These are phyloP conservation scores for Bacillus rossius DNA, from an alignment of 1,140 invertebrate species.

Conservation along the genomic window DNA sequence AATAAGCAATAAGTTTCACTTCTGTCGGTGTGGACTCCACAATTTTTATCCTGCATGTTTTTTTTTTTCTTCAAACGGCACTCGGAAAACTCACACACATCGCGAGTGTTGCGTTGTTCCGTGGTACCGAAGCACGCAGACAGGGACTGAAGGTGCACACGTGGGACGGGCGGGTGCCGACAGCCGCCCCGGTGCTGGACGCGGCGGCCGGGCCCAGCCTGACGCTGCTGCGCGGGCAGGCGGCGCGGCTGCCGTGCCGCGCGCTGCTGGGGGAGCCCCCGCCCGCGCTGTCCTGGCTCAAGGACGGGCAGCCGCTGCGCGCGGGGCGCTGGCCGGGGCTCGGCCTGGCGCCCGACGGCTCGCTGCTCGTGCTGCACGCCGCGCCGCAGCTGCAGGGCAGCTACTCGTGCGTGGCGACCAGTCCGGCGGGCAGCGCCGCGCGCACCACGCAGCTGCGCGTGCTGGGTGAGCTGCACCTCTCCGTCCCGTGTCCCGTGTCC, in stretches of 20 bases:
- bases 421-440: constrained; percentile 32
- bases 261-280: constrained; percentile 19
- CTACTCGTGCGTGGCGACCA: constrained; percentile 40
- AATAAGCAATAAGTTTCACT: too few relatives aligned
- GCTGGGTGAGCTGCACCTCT: constrained; percentile 1
- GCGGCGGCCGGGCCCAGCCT: background rate
- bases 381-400: constrained; percentile 38
- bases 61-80: too few relatives aligned
- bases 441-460: constrained; percentile 2
- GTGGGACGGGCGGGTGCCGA: too few relatives aligned
- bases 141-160: too few relatives aligned
- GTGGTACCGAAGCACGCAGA: too few relatives aligned
- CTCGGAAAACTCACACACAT: too few relatives aligned
- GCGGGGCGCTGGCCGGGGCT: constrained; percentile 4
- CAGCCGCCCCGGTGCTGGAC: constrained; percentile 7
- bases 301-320: constrained; percentile 17
- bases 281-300: constrained; percentile 20
- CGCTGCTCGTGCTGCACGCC: constrained; percentile 41
- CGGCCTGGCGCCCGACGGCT: constrained; percentile 29
- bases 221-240: background rate
- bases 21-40: too few relatives aligned
- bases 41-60: too few relatives aligned
- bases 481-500: too few relatives aligned
- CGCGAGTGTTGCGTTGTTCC: too few relatives aligned
- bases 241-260: constrained; percentile 18